phyloP scores from a whole-genome alignment of 2,797 vertebrate genomes.

The Protonibea diacanthus region DNA sequence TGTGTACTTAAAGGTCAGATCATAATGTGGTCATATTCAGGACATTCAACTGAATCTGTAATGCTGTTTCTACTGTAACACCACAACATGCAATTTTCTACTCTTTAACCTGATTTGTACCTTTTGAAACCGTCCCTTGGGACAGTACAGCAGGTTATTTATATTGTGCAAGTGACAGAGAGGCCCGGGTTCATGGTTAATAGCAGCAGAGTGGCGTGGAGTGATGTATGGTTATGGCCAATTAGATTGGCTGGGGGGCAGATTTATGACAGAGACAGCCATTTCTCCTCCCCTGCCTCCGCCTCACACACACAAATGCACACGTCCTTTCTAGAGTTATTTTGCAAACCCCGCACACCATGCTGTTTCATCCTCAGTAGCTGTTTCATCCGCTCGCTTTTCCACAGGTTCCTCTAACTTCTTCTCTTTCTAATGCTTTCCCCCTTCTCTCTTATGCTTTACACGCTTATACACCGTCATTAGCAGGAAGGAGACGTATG shows the following conservation, averaged over 20 bases:
- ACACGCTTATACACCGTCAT: not conserved
- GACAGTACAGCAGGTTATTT: conserved; percentile 60
- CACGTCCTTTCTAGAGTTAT: conserved; percentile 22
- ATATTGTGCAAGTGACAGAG: conserved; percentile 54
- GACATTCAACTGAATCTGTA: conserved; percentile 7
- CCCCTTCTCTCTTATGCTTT: not conserved
- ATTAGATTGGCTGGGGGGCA: conserved; percentile 68
- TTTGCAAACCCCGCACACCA: not conserved
- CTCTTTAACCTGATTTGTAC: conserved; percentile 41
- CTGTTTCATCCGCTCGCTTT: not conserved
- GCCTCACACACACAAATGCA: conserved; percentile 9
- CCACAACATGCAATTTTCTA: conserved; percentile 44
- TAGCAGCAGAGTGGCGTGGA: conserved; percentile 64
- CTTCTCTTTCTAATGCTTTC: not conserved
- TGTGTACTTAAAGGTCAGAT: conserved; percentile 14
- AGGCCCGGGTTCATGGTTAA: conserved; percentile 65
- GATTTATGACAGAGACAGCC: conserved; percentile 68
- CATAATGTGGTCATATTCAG: conserved; percentile 6
- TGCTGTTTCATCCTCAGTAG: not conserved
- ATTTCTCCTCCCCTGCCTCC: conserved; percentile 46
- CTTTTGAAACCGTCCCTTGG: conserved; percentile 34
- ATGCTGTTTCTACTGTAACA: conserved; percentile 16
- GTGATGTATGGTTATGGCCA: conserved; percentile 77
- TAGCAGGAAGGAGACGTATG: not conserved
- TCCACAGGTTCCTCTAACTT: not conserved